Evolutionary conservation across 2,888 invertebrate genomes (phyloP), one percentile per base, ranked within the genome.

Genomic region (Orthosia gothica): DNA sequence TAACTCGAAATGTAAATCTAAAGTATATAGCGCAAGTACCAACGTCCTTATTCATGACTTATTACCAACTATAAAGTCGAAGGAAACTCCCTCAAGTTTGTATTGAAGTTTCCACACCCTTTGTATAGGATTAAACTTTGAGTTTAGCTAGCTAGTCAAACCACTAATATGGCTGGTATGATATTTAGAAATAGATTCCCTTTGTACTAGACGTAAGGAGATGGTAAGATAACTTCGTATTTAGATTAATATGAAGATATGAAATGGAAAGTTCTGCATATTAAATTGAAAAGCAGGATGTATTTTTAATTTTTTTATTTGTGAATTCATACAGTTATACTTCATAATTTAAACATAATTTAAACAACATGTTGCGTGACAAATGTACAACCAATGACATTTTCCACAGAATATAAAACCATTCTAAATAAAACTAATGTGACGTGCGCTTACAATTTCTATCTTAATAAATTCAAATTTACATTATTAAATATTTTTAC

Each of bases 21-120:
- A 91, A 91, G 90, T 90, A 92, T 93, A 93, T 91, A 87, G 75
- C 83, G 77, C 84, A 88, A 89, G 88, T 89, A 87, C 89, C 65
- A 78, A 67, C 81, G 78, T 80, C 86, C 82, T 90, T 88, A 89
- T 88, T 87, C 86, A 87, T 84, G 87, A 85, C 84, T 85, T 73
- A 73, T 67, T 76, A 57, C 78, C 79, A 74, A 76, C 76, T 83
- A 73, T 65, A 76, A n/a, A n/a, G 75, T 76, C 58, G 76, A 89
- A 87, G 89, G 88, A 87, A 87, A 89, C 87, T 84, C 78, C 72
- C 74, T 18, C 12, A 87, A 90, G 89, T 90, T 88, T 87, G 86
- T 87, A 75, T 86, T 81, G 82, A 90, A 91, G 89, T 92, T 89
- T 85, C 59, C 32, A 59, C 58, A 57, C 13, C 82, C 79, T 85